Evolutionary conservation across 2,888 invertebrate genomes (phyloP).

Genomic region (Brachyopa scutellaris): DNA sequence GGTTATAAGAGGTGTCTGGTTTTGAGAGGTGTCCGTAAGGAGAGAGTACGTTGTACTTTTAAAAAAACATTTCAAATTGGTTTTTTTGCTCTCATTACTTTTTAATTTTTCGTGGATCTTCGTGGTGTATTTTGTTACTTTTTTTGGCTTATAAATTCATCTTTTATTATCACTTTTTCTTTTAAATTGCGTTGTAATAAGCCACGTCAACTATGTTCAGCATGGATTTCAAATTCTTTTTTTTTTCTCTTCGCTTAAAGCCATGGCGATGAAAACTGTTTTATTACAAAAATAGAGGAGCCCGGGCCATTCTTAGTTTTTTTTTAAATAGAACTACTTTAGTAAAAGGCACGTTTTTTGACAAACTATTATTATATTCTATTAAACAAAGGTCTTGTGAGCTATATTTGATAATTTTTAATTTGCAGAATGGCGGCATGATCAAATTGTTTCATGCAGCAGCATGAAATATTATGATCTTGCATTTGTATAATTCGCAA

Average conservation of each 20-base stretch:
- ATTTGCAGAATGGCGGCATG: constrained; percentile 11
- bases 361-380: constrained; percentile 5
- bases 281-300: constrained; percentile 23
- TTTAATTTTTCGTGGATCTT: constrained; percentile 1
- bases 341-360: constrained; percentile 4
- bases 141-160: not conserved
- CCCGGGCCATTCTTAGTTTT: not conserved
- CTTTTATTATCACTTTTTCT: constrained; percentile 8
- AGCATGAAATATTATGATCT: constrained; percentile 23
- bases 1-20: no score
- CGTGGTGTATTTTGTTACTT: not conserved
- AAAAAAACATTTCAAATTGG: not conserved
- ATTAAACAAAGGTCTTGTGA: constrained; percentile 5
- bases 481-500: constrained; percentile 33
- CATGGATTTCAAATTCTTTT: constrained; percentile 4
- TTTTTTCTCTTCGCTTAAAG: constrained; percentile 22
- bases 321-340: not conserved
- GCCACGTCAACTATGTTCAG: constrained; percentile 6
- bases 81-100: not conserved
- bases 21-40: no score
- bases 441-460: constrained; percentile 6
- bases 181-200: constrained; percentile 23
- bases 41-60: no score
- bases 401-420: constrained; percentile 8
- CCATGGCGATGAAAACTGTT: constrained; percentile 21